These are phyloP conservation scores for Bagarius yarrelli DNA, from an alignment of 2,113 vertebrate species.

Conservation along the genomic window DNA sequence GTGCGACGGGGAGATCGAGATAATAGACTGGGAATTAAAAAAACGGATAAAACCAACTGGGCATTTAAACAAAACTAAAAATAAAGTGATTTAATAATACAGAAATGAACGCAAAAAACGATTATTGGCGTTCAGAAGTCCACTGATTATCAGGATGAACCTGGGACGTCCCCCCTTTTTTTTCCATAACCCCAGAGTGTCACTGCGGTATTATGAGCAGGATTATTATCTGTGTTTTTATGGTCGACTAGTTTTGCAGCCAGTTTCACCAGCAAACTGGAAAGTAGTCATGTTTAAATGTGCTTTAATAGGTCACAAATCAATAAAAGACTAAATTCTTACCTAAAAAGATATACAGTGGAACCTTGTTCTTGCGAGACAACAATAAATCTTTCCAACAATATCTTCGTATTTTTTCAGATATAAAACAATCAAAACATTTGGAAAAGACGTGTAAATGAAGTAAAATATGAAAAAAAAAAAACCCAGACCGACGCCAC, in stretches of 20 bases:
- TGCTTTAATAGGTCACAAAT: background rate
- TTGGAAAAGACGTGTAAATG: too few species aligned
- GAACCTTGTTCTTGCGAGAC: too few species aligned
- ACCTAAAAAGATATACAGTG: background rate
- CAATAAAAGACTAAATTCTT: background rate
- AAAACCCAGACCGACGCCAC: too few species aligned
- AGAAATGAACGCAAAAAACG: background rate
- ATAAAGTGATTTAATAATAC: conserved; percentile 22
- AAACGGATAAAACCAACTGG: background rate
- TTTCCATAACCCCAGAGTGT: background rate
- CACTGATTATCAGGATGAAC: conserved; percentile 13
- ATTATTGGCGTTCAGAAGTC: background rate
- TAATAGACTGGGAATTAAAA: conserved; percentile 12
- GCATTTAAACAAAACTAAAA: background rate
- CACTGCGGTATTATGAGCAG: conserved; percentile 3
- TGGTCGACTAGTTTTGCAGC: background rate
- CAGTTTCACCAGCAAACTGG: background rate
- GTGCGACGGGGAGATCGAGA: background rate
- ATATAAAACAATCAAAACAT: too few species aligned
- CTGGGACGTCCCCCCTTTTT: background rate
- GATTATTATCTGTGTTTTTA: conserved; percentile 8
- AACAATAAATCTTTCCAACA: too few species aligned
- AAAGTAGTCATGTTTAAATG: background rate
- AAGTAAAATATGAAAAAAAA: too few species aligned
- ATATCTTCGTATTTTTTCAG: too few species aligned